A percentile compares a stretch with the other conserved stretches of the same genome.
phyloP scores from a whole-genome alignment of 2,888 invertebrate genomes.

The Helobdella robusta region DNA sequence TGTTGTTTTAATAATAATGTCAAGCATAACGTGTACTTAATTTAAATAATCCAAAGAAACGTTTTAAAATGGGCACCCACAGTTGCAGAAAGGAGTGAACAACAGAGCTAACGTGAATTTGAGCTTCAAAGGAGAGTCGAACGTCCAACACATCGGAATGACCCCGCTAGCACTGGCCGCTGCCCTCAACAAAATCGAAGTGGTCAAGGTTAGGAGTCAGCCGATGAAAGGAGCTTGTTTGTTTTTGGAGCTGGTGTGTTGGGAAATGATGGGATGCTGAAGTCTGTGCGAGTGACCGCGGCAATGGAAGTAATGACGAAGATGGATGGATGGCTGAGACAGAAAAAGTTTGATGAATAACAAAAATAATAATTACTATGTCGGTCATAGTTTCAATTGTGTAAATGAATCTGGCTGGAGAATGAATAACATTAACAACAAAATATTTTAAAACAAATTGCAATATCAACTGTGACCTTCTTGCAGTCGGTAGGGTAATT shows the following conservation, averaged over 20 bases:
- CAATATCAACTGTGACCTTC: neutral
- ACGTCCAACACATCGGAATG: conserved; percentile 35
- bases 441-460: too few species aligned
- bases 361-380: too few species aligned
- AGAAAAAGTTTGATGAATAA: too few species aligned
- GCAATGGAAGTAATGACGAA: too few species aligned
- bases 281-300: neutral
- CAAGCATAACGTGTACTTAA: too few species aligned
- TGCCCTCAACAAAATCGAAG: conserved; percentile 35
- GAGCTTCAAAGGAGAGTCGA: conserved; percentile 31
- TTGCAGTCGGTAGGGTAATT: neutral
- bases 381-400: too few species aligned
- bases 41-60: too few species aligned
- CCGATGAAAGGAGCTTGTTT: neutral
- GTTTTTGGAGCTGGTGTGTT: neutral
- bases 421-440: too few species aligned
- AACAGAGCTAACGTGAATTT: conserved; percentile 30
- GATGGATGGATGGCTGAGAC: neutral
- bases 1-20: too few species aligned
- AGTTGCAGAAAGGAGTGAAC: conserved; percentile 23
- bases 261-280: too few species aligned
- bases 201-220: conserved; percentile 30
- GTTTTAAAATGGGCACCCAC: too few species aligned
- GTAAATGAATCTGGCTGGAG: too few species aligned
- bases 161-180: conserved; percentile 36